These are phyloP conservation scores for Porites lobata DNA, from an alignment of 92 coral and sea anemone species.

Conservation along the genomic window DNA sequence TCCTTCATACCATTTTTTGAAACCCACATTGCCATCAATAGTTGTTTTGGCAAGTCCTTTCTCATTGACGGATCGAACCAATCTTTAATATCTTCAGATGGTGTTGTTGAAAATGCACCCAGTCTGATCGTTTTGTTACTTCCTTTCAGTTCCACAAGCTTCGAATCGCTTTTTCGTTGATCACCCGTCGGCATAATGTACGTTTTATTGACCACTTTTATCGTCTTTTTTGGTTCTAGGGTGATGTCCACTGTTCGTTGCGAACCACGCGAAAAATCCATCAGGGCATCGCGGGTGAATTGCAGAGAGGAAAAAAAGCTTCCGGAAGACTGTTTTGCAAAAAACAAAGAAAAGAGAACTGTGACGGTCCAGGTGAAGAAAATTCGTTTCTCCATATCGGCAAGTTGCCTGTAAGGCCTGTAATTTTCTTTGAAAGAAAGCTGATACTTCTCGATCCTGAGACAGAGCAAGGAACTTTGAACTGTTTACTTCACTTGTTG, in stretches of 20 bases:
- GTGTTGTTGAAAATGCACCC: not conserved
- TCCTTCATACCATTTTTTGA: not conserved
- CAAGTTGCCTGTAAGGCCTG: not conserved
- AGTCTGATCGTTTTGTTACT: too few species aligned
- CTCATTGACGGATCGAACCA: not conserved
- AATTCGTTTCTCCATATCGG: conserved; percentile 8
- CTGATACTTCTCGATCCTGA: too few species aligned
- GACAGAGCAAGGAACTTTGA: too few species aligned
- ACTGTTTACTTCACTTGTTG: too few species aligned
- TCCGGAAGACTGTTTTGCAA: not conserved
- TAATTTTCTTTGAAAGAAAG: too few species aligned
- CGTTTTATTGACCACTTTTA: not conserved
- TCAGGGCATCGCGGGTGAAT: conserved; percentile 64
- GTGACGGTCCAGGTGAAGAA: not conserved
- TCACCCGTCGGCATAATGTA: too few species aligned
- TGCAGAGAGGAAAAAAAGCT: conserved; percentile 24
- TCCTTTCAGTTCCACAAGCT: not conserved
- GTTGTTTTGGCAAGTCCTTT: not conserved
- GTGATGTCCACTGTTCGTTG: conserved; percentile 63
- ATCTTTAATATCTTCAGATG: not conserved
- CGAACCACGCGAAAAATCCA: conserved; percentile 73
- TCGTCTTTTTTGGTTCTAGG: conserved; percentile 50
- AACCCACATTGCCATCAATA: too few species aligned
- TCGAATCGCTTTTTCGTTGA: not conserved
- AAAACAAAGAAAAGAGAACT: not conserved